A percentile compares a stretch with the other conserved stretches of the same genome.
Evolutionary conservation across 2,888 invertebrate genomes (phyloP).

Genomic region (Tuberolachnus salignus): DNA sequence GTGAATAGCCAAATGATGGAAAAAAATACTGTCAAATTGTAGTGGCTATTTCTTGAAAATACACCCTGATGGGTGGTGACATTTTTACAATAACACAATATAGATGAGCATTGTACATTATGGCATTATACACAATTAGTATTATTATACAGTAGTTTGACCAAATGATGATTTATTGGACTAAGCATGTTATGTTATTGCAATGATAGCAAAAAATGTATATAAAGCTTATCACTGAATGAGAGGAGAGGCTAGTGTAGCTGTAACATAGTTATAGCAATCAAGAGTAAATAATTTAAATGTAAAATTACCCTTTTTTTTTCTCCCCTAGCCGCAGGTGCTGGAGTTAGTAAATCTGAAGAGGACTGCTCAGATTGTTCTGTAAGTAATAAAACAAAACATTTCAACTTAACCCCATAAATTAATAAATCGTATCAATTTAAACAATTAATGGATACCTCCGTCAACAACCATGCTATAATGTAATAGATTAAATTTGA

Average conservation of each 20-base stretch:
- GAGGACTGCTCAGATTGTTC: slow-evolving; percentile 48
- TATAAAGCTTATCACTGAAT: neutral
- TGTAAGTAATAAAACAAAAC: neutral
- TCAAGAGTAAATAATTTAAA: neutral
- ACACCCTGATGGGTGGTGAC: too few relatives aligned
- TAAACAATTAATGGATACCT: neutral
- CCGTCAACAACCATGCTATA: slow-evolving; percentile 38
- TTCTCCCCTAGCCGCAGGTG: neutral
- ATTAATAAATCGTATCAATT: neutral
- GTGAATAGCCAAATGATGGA: too few relatives aligned
- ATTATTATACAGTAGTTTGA: too few relatives aligned
- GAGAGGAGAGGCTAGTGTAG: neutral
- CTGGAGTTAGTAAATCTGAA: slow-evolving; percentile 37
- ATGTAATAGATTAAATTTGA: slow-evolving; percentile 57
- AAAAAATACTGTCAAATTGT: too few relatives aligned
- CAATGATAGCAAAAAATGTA: neutral
- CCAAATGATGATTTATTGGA: too few relatives aligned
- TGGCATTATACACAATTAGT: too few relatives aligned
- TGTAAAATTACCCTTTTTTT: slow-evolving; percentile 39
- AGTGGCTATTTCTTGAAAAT: too few relatives aligned
- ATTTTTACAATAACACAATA: too few relatives aligned
- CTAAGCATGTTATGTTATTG: too few relatives aligned
- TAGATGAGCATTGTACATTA: too few relatives aligned
- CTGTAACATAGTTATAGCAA: neutral
- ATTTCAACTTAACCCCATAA: neutral